A percentile compares a stretch with the other conserved stretches of the same genome.
These are phyloP conservation scores for Anthopleura xanthogrammica DNA, from an alignment of 92 coral and sea anemone species.

Conservation along the genomic window DNA sequence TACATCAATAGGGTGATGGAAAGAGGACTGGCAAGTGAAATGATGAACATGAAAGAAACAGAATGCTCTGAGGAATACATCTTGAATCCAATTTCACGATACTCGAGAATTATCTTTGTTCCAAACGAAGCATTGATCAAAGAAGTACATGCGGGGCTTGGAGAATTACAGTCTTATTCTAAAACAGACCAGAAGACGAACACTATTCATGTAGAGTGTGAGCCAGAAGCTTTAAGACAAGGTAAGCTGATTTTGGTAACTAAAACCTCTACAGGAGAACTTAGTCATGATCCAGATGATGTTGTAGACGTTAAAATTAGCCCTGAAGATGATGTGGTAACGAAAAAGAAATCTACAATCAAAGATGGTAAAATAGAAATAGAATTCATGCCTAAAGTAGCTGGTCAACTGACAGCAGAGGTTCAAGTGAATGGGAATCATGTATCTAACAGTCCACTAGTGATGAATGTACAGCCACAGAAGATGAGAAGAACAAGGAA, in stretches of 20 bases:
- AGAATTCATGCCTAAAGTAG: constrained; percentile 8
- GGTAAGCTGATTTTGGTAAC: neutral
- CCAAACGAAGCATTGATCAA: neutral
- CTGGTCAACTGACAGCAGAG: constrained; percentile 18
- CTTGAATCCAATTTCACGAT: neutral
- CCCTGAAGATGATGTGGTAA: neutral
- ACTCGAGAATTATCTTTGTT: neutral
- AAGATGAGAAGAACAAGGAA: neutral
- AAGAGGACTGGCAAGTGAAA: neutral
- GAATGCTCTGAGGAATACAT: neutral
- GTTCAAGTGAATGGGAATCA: constrained; percentile 16
- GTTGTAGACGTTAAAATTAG: neutral
- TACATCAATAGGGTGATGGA: neutral
- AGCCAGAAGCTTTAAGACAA: neutral
- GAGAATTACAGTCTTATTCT: neutral
- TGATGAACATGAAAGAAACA: neutral
- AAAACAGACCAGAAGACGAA: too few relatives aligned
- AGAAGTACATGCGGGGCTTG: neutral
- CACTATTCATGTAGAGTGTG: neutral
- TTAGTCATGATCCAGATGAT: neutral
- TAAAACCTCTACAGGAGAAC: neutral
- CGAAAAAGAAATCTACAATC: neutral
- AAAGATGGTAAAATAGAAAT: neutral
- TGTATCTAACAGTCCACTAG: constrained; percentile 20
- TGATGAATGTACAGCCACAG: neutral